Evolutionary conservation across 2,888 invertebrate species (phyloP), one percentile per base, ranked within the genome.

Genomic region (Pammene aurita): DNA sequence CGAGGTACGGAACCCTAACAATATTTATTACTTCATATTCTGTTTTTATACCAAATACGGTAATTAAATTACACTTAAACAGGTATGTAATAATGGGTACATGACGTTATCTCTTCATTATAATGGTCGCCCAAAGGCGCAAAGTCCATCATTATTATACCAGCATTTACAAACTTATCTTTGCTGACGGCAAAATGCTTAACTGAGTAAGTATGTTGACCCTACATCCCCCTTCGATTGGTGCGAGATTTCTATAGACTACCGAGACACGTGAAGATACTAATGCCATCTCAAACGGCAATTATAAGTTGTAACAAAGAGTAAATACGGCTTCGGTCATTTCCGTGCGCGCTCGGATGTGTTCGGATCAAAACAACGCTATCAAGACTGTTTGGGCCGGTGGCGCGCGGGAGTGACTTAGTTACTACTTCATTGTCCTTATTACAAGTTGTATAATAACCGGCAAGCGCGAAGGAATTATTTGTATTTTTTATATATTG

Each of bases 281-380:
- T 58, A 52, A 38, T 35, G 48, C 41, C 41, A 44, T n/a, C 34
- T 6, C 1, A 54, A 60, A 57, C 64, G 18, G 69, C 38, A 69
- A 54, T 55, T 57, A 60, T 54, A 65, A 60, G 46, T 69, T 69
- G 63, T 48, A 35, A 44, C n/a, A 57, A 38, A 58, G 52, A 35
- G 73, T 85, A 84, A 84, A 84, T 80, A 83, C 66, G 75, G 73
- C 69, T 72, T 91, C 90, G 91, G 81, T 52, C 73, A 73, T 84
- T 84, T 88, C 83, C 91, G 91, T 74, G 68, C 44, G 64, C 67
- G 70, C 74, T 91, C 92, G 92, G 80, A 72, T 41, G 71, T 71
- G 75, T 67, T 90, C 89, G 90, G 84, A 78, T 75, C 88, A 90
- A 86, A 90, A 92, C 89, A 90, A 84, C 82, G 80, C 73, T 64